Base-by-base conservation (phyloP, 2,888 invertebrate genomes). In the Diachrysia chrysitis region DNA sequence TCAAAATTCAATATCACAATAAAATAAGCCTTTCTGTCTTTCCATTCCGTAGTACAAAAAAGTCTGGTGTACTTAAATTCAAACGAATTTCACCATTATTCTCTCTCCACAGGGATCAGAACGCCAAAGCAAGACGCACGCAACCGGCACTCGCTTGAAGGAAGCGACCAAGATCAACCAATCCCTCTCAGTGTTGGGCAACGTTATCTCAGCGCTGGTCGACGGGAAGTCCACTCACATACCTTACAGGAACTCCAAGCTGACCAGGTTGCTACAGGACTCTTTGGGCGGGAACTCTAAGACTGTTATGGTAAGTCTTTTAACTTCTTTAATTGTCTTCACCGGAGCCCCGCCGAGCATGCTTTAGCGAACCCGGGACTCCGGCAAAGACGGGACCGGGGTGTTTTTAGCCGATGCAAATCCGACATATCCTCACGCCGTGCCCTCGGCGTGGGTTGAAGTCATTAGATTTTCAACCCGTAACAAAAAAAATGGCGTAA, bases 161-260 rank as follows among this genome's bases (percentile, higher is more conserved):
- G 99, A 99, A 93, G 99, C 99, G 0, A 99, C 99, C 0, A 99
- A 99, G 94, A 99, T 99, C 81, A 99, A 99, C 96, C 96, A 99
- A 73, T 99, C 99, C 0, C 96, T 99, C 0, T 99, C 99, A 0
- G 99, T 99, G 0, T 95, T 99, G 63, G 99, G 99, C 29, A 99
- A 99, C 93, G 99, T 99, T 2, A 99, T 99, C 82, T 99, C 99
- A 5, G 99, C 99, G 1, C 95, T 99, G 74, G 99, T 99, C 2
- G 99, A 99, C 94, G 99, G 99, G 55, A 99, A 99, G 94, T 98
- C 98, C 82, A 98, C 98, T 0, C 99, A 99, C 92, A 98, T 99
- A 83, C 99, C 99, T 0, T 99, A 99, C 93, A 96, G 99, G 70
- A 99, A 99, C 95, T 99, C 99, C 0, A 99, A 99, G 92, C 95